A percentile compares a stretch with the other conserved stretches of the same genome.
These are phyloP conservation scores for Phaedon cochleariae DNA, from an alignment of 2,888 invertebrate species.

Conservation along the genomic window DNA sequence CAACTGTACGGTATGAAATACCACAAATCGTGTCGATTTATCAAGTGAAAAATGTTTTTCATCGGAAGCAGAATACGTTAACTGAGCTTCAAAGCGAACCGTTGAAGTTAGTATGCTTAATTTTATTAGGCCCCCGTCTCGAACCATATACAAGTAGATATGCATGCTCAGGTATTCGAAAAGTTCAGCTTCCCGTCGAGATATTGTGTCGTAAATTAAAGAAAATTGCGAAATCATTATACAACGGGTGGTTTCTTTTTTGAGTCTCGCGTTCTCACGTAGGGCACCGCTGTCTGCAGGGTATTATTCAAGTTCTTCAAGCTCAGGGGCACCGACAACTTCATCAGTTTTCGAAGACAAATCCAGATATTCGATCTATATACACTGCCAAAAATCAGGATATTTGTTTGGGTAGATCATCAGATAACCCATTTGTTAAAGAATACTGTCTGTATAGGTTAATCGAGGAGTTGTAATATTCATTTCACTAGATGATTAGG, in stretches of 20 bases:
- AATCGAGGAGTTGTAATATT: too few relatives aligned
- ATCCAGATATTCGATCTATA: not conserved
- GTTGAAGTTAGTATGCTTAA: constrained; percentile 26
- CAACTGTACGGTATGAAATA: not conserved
- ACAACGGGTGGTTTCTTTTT: constrained; percentile 38
- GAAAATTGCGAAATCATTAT: constrained; percentile 48
- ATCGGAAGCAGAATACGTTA: constrained; percentile 22
- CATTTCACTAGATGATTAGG: too few relatives aligned
- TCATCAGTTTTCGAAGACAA: not conserved
- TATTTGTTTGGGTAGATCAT: too few relatives aligned
- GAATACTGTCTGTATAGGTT: too few relatives aligned
- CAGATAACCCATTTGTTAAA: too few relatives aligned
- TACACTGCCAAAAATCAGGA: too few relatives aligned
- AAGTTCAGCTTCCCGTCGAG: constrained; percentile 44
- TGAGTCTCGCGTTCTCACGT: constrained; percentile 37
- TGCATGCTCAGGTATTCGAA: constrained; percentile 44
- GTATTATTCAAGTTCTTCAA: constrained; percentile 11
- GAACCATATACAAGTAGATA: constrained; percentile 42
- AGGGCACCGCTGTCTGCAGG: constrained; percentile 33
- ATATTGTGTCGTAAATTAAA: constrained; percentile 49
- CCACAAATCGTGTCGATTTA: constrained; percentile 21
- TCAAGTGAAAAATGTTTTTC: constrained; percentile 25
- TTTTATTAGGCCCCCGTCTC: constrained; percentile 46
- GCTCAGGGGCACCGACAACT: not conserved
- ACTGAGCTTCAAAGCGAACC: constrained; percentile 9